Base-by-base conservation (phyloP, 2,888 invertebrate species). In the Ypsolopha scabrella region DNA sequence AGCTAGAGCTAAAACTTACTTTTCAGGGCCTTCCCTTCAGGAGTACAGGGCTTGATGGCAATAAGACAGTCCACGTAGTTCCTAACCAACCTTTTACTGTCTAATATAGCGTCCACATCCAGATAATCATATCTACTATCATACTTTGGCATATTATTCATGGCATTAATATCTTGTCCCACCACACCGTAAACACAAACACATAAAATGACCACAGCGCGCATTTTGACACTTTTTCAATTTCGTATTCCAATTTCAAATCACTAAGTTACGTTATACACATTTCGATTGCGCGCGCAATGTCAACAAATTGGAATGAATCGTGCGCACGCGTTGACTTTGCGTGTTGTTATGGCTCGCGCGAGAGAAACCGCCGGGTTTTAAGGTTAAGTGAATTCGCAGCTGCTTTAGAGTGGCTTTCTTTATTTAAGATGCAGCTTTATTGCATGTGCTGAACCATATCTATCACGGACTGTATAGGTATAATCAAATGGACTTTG, bases 61-160 rank as follows among this genome's bases (percentile, higher is more conserved):
- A 92, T 80, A 50, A 93, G 75, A 69, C 93, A 93, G 53, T 90
- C 90, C 60, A 91, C 90, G 75, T 93, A 93, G 65, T 91, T 90
- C 57, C 88, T 89, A 49, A 93, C 88, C 58, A 93, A 76, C 62
- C 92, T 85, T 60, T 90, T 90, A 68, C 90, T 93, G 48, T 88
- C 87, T 61, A 93, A 82, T 60, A 93, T 88, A 46, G 88, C 88
- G 57, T 93, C 91, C 34, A 93, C 80, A 68, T 93, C 90, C 59
- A 93, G 75, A 69, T 91, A 90, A 65, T 92, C 92, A 68, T 92
- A 93, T 64, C 90, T 87, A 44, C 70, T 64, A 52, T 86, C 85
- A 53, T 87, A 87, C 71, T 85, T 85, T 1, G 85, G 86, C 75
- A 85, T 67, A 43, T 67, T 64, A 34, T 55, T 60, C 72, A 80